Evolutionary conservation across 2,888 invertebrate genomes (phyloP).

Genomic region (Autographa pulchrina): DNA sequence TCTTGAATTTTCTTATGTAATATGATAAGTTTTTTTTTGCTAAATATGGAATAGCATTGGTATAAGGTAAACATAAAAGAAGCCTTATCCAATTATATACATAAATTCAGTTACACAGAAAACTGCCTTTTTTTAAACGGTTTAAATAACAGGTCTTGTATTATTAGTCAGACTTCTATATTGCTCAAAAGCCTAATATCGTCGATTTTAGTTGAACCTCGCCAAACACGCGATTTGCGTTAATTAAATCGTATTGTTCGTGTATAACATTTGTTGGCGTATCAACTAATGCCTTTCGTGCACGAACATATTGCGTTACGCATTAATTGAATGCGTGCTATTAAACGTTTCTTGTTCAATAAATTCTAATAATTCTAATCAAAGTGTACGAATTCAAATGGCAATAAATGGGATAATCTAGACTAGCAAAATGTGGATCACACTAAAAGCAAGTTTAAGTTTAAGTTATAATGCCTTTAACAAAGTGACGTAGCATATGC

Average conservation of each 20-base stretch:
- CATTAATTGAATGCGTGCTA: constrained; percentile 21
- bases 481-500: too few relatives aligned
- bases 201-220: constrained; percentile 34
- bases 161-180: too few relatives aligned
- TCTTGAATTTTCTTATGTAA: too few relatives aligned
- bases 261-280: constrained; percentile 40
- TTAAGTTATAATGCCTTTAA: too few relatives aligned
- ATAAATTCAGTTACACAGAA: too few relatives aligned
- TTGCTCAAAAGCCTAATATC: neutral
- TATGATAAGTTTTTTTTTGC: too few relatives aligned
- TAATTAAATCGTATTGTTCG: constrained; percentile 45
- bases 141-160: too few relatives aligned
- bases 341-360: constrained; percentile 22
- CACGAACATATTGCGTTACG: constrained; percentile 5
- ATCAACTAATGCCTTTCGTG: constrained; percentile 22
- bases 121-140: too few relatives aligned
- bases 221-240: constrained; percentile 36
- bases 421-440: neutral
- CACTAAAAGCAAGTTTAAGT: neutral
- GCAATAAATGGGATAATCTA: neutral
- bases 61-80: too few relatives aligned
- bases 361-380: constrained; percentile 8
- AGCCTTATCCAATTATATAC: too few relatives aligned
- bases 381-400: neutral
- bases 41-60: too few relatives aligned